A percentile compares a stretch with the other conserved stretches of the same genome.
Conservation (phyloP, 2,113 vertebrate species). For the Aegotheles bennettii region DNA sequence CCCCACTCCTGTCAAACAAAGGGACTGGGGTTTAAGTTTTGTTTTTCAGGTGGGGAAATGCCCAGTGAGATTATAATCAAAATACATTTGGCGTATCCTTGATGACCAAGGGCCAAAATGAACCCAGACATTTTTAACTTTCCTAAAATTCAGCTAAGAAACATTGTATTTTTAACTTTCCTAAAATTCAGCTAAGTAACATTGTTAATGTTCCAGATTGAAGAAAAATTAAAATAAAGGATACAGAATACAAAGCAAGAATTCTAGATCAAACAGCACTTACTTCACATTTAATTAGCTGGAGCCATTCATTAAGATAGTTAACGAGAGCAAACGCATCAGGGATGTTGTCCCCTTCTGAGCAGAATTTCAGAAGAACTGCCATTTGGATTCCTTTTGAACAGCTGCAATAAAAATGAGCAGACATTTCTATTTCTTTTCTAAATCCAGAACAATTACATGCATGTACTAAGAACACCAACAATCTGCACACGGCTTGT, state of each 20-base stretch:
- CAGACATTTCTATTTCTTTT: background rate
- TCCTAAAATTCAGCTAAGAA: background rate
- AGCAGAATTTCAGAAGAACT: constrained; percentile 91
- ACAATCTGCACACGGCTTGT: background rate
- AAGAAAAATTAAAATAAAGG: background rate
- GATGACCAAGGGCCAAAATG: background rate
- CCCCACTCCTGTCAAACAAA: background rate
- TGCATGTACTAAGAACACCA: background rate
- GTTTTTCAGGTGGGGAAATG: background rate
- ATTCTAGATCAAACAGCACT: constrained; percentile 56
- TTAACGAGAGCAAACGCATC: constrained; percentile 86
- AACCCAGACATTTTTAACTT: background rate
- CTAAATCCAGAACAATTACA: background rate
- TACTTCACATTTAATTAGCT: constrained; percentile 81
- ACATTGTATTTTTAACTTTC: background rate
- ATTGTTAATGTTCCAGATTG: background rate
- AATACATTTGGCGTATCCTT: background rate
- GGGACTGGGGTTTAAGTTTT: background rate
- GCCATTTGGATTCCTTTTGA: constrained; percentile 82
- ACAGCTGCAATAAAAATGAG: constrained; percentile 73
- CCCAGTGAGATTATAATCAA: background rate
- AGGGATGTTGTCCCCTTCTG: constrained; percentile 95
- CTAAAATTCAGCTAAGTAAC: background rate
- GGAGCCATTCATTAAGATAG: constrained; percentile 91
- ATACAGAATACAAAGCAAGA: background rate